Evolutionary conservation across 2,113 vertebrate genomes (phyloP), one percentile per base, ranked within the genome.

Genomic region (Thryonomys swinderianus): DNA sequence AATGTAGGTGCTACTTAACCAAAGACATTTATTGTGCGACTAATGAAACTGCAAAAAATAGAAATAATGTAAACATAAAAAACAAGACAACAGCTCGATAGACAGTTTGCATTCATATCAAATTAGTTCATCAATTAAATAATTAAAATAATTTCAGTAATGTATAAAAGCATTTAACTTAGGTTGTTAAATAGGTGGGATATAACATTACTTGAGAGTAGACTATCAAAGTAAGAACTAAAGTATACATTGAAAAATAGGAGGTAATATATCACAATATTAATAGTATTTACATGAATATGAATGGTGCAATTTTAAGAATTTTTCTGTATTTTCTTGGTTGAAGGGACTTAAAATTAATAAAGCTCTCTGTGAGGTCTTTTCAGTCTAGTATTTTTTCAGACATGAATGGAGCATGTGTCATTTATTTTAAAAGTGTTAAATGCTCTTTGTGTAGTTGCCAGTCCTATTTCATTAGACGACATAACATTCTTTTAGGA

Each of bases 141-240:
- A 13, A 62, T 85, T 76, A 79, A 12, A 93, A 90, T 92, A 57
- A 89, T 42, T 92, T 81, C 84, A 88, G 17, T 42, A 73, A 90
- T 84, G 9, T 90, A 21, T 30, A 27, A 13, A 94, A 66, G 7
- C 30, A 59, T 34, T 25, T 61, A 78, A 53, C 42, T 62, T 45
- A 42, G 30, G 13, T 30, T 64, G 57, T 37, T 34, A 66, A 85
- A 79, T 79, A 4, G 0, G 9, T 61, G 23, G 2, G 2, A 67
- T 74, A 32, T 45, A 74, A 94, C 61, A 87, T 87, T 69, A 62
- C 53, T 88, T 93, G 12, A 64, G 42, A 66, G 42, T 67, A 48
- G 88, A 88, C 32, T 85, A 57, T 57, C 42, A 93, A 80, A 73
- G 18, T n/a, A 94, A 85, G 23, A 87, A 17, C 5, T 79, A 37